Evolutionary conservation across 2,113 vertebrate species (phyloP).

Genomic region (Cottus gobio): DNA sequence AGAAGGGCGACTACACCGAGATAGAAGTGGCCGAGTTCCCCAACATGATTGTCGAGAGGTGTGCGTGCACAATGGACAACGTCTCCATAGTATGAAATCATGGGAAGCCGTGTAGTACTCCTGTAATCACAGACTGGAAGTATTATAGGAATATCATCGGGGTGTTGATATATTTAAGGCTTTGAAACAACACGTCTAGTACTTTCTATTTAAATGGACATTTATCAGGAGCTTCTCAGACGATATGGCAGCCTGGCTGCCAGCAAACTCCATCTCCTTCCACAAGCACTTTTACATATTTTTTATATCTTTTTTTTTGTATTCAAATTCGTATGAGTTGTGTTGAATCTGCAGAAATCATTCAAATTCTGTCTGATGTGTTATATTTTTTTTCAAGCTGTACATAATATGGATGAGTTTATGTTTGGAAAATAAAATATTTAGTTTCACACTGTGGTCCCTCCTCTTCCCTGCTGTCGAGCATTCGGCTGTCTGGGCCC

Average conservation of each 20-base stretch:
- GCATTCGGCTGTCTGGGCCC: slow-evolving; percentile 4
- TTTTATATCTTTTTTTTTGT: slow-evolving; percentile 70
- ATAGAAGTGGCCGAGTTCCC: slow-evolving; percentile 92
- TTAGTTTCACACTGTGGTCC: slow-evolving; percentile 55
- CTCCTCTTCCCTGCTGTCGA: background rate
- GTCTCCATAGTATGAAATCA: slow-evolving; percentile 81
- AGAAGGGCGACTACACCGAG: slow-evolving; percentile 90
- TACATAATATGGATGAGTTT: slow-evolving; percentile 77
- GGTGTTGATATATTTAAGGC: slow-evolving; percentile 61
- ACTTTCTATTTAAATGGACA: slow-evolving; percentile 78
- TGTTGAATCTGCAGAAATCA: slow-evolving; percentile 1
- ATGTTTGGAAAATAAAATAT: slow-evolving; percentile 80
- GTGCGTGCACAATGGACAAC: slow-evolving; percentile 86
- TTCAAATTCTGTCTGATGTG: slow-evolving; percentile 49
- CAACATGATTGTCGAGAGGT: slow-evolving; percentile 89
- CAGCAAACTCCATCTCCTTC: slow-evolving; percentile 17
- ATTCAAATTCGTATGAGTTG: slow-evolving; percentile 50
- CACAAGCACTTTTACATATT: slow-evolving; percentile 81
- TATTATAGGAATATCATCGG: background rate
- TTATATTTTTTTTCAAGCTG: slow-evolving; percentile 74
- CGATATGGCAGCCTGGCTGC: slow-evolving; percentile 13
- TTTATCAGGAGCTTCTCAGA: slow-evolving; percentile 41
- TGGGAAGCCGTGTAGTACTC: background rate
- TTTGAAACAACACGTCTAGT: slow-evolving; percentile 63
- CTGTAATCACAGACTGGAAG: slow-evolving; percentile 4